Conservation (phyloP, 2,797 vertebrate genomes). For the Rhyacichthys aspro region DNA sequence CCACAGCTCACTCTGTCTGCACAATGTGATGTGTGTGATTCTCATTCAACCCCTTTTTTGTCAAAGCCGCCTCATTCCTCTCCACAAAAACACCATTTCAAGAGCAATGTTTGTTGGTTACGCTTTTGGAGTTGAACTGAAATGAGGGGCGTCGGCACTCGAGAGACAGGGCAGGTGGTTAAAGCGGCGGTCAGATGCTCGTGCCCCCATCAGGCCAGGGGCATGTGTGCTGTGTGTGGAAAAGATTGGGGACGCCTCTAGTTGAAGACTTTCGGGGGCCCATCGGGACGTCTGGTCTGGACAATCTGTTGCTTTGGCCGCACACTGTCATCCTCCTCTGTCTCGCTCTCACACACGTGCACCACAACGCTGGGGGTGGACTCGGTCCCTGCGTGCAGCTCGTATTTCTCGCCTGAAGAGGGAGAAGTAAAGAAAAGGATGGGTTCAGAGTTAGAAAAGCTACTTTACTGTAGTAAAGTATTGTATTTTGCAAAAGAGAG, state of each 20-base stretch:
- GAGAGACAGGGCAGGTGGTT: constrained; percentile 75
- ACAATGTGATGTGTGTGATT: constrained; percentile 75
- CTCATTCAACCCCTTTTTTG: constrained; percentile 67
- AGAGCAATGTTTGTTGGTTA: constrained; percentile 70
- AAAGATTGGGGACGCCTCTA: constrained; percentile 62
- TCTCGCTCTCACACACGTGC: constrained; percentile 94
- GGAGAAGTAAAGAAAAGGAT: not conserved
- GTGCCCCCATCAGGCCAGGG: constrained; percentile 27
- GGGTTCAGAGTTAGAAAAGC: not conserved
- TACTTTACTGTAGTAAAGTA: too few species aligned
- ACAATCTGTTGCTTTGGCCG: constrained; percentile 92
- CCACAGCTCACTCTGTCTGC: constrained; percentile 64
- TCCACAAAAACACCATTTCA: constrained; percentile 70
- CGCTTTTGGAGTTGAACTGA: constrained; percentile 80
- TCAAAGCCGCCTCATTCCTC: constrained; percentile 72
- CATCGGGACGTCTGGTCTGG: constrained; percentile 92
- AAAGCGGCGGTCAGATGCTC: constrained; percentile 58
- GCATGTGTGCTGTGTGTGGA: constrained; percentile 4
- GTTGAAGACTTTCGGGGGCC: constrained; percentile 78
- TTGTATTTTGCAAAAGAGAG: not conserved
- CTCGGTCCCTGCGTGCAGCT: constrained; percentile 95
- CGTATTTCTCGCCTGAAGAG: constrained; percentile 91
- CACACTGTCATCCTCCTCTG: constrained; percentile 88
- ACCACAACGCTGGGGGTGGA: constrained; percentile 97
- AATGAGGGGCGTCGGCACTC: constrained; percentile 81